Evolutionary conservation across 2,113 vertebrate genomes (phyloP).

Genomic region (Microcebus ravelobensis): DNA sequence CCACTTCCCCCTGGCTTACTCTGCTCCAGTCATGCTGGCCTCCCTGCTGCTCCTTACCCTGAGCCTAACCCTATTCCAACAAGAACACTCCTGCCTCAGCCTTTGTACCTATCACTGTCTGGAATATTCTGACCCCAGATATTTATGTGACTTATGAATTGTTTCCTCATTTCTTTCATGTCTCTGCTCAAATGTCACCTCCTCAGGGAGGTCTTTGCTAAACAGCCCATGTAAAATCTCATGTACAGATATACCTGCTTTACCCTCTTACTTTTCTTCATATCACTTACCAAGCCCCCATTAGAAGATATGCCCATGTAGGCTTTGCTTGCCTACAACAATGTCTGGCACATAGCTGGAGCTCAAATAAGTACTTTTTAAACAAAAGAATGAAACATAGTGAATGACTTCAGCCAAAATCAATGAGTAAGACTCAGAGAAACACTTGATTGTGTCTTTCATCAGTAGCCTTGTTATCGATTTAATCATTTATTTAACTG

Average conservation of each 20-base stretch:
- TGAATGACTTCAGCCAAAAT: not conserved
- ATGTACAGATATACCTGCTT: not conserved
- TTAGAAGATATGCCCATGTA: not conserved
- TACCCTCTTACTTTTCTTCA: not conserved
- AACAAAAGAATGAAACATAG: not conserved
- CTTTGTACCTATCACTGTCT: not conserved
- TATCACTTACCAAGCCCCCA: not conserved
- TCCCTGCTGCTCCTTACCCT: not conserved
- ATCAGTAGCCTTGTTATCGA: not conserved
- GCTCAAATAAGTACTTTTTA: not conserved
- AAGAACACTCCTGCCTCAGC: not conserved
- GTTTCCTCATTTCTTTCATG: not conserved
- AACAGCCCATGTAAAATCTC: not conserved
- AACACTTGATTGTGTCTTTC: not conserved
- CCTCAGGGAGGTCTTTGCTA: not conserved
- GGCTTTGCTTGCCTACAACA: not conserved
- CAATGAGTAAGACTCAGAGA: not conserved
- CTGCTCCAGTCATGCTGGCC: not conserved
- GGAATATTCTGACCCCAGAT: not conserved
- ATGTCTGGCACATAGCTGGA: too few species aligned
- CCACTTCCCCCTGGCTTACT: not conserved
- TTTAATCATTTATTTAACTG: not conserved
- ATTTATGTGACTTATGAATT: not conserved
- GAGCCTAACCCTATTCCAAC: too few species aligned
- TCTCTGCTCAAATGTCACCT: not conserved